These are phyloP conservation scores for Eudasyphora cyanicolor DNA, from an alignment of 2,888 invertebrate genomes.

Conservation along the genomic window DNA sequence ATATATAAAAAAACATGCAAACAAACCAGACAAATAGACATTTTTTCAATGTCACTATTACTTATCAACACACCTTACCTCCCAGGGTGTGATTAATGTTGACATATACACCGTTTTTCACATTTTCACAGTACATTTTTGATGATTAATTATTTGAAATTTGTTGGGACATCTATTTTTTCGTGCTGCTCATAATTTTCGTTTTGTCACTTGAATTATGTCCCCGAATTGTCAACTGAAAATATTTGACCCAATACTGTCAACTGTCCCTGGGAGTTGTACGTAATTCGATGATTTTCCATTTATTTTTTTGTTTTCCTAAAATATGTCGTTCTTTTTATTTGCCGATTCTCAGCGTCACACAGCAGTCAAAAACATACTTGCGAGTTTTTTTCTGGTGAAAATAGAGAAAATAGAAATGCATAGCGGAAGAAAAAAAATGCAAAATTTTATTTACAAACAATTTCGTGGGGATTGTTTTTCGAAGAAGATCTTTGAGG, in stretches of 20 bases:
- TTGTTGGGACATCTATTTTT: not conserved
- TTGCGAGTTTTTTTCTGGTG: not conserved
- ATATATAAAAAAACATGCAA: too few relatives aligned
- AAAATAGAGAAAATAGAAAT: too few relatives aligned
- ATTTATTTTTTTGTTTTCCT: not conserved
- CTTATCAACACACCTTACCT: too few relatives aligned
- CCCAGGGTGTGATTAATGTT: not conserved
- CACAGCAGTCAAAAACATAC: not conserved
- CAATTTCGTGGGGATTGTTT: too few relatives aligned
- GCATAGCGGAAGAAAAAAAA: constrained; percentile 11
- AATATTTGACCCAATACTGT: not conserved
- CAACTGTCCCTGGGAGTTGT: not conserved
- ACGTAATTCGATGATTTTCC: not conserved
- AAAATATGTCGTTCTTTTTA: not conserved
- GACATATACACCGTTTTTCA: not conserved
- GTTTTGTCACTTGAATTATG: not conserved
- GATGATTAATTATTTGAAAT: not conserved
- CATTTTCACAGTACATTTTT: not conserved
- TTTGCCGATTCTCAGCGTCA: not conserved
- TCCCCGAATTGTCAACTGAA: not conserved
- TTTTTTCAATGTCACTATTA: too few relatives aligned
- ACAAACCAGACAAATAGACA: too few relatives aligned
- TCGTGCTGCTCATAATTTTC: not conserved
- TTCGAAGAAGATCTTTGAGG: too few relatives aligned
- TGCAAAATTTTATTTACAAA: too few relatives aligned